These are phyloP conservation scores for Spongilla lacustris DNA, from an alignment of 37 sponge, comb jelly and placozoan genomes.

Conservation along the genomic window DNA sequence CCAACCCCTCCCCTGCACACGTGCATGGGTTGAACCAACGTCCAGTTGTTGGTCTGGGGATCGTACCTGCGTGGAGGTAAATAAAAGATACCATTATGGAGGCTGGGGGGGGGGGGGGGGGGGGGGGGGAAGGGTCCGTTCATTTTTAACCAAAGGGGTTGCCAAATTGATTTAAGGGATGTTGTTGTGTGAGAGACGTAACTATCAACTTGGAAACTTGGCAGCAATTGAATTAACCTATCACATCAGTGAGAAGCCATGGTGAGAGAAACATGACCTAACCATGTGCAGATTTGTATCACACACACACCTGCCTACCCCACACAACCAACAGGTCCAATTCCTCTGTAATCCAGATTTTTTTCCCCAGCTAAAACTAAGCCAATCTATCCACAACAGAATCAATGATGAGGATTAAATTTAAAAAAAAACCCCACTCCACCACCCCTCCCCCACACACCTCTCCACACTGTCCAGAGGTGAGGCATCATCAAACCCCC, in stretches of 20 bases:
- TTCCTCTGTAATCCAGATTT: background rate
- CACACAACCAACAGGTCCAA: background rate
- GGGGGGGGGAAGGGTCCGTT: background rate
- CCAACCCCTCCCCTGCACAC: conserved; percentile 91
- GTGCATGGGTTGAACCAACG: conserved; percentile 79
- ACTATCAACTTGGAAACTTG: no score
- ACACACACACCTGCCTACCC: background rate
- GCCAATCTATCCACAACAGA: background rate
- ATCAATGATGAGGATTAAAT: no score
- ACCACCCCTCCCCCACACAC: conserved; percentile 27
- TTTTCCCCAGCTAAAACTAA: background rate
- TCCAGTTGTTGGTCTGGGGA: conserved; percentile 81
- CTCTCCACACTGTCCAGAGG: conserved; percentile 88
- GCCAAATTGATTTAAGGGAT: no score
- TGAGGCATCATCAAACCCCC: conserved; percentile 94
- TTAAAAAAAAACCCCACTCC: no score
- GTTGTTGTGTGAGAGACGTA: no score
- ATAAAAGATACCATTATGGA: background rate
- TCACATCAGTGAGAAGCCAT: background rate
- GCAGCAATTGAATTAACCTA: background rate
- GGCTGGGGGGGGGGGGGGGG: background rate
- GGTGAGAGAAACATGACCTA: background rate
- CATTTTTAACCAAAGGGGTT: background rate
- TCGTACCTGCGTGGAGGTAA: conserved; percentile 67
- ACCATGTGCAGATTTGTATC: background rate